Evolutionary conservation across 2,797 vertebrate genomes (phyloP).

Genomic region (Mormyrops attenuatus): DNA sequence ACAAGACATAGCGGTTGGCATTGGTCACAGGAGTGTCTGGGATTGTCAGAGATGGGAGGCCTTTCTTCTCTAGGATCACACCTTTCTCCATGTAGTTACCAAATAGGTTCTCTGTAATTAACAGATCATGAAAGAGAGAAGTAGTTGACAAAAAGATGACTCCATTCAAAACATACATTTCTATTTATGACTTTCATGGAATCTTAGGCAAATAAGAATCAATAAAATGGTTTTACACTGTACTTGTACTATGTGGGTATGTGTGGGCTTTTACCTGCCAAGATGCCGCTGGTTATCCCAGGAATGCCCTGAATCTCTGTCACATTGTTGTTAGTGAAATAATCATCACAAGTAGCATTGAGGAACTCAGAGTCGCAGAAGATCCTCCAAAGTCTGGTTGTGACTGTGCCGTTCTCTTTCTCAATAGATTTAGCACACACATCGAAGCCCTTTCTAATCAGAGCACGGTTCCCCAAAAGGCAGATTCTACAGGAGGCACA

Average conservation of each 20-base stretch:
- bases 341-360: slow-evolving; percentile 90
- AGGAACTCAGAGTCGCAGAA: slow-evolving; percentile 90
- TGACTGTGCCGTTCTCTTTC: slow-evolving; percentile 81
- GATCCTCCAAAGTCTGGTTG: slow-evolving; percentile 84
- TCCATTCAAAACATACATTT: background rate
- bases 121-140: background rate
- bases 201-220: background rate
- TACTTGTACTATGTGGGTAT: background rate
- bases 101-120: slow-evolving; percentile 84
- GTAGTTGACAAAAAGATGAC: background rate
- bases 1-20: slow-evolving; percentile 83
- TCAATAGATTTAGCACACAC: slow-evolving; percentile 85
- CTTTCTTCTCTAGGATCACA: slow-evolving; percentile 74
- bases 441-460: slow-evolving; percentile 79
- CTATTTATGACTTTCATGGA: background rate
- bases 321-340: slow-evolving; percentile 84
- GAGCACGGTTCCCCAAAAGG: slow-evolving; percentile 87
- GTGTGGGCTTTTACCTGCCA: slow-evolving; percentile 67
- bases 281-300: slow-evolving; percentile 83
- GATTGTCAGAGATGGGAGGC: slow-evolving; percentile 56
- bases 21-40: slow-evolving; percentile 54
- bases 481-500: slow-evolving; percentile 72
- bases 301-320: slow-evolving; percentile 91
- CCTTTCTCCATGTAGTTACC: slow-evolving; percentile 83
- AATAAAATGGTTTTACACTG: background rate